Evolutionary conservation across 1,140 invertebrate genomes (phyloP).

Genomic region (Bombus confusus): DNA sequence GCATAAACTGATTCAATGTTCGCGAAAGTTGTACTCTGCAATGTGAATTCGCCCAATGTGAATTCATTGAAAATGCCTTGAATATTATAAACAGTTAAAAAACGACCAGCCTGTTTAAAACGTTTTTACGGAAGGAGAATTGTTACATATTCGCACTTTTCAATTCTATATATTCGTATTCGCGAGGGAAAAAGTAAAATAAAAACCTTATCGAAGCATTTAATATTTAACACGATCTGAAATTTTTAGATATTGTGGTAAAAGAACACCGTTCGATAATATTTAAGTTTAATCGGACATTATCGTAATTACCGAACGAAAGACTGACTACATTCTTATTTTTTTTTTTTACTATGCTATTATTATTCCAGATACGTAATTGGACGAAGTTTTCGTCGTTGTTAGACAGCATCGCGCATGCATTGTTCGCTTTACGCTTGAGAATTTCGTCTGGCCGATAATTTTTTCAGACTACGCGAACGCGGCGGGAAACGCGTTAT

Average conservation of each 20-base stretch:
- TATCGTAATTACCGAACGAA: background rate
- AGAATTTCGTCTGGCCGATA: background rate
- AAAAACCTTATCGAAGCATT: background rate
- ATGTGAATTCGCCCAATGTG: background rate
- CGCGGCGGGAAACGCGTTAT: background rate
- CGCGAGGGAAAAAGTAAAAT: background rate
- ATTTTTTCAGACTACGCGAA: background rate
- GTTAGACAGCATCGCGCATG: background rate
- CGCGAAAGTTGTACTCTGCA: background rate
- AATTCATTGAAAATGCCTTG: background rate
- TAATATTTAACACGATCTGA: too few relatives aligned
- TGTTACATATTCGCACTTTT: background rate
- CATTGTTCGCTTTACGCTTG: background rate
- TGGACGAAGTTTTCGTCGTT: background rate
- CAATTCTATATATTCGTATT: too few relatives aligned
- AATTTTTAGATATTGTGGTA: too few relatives aligned
- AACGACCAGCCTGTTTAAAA: background rate
- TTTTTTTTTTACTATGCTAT: too few relatives aligned
- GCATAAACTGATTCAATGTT: constrained; percentile 26
- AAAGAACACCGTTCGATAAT: too few relatives aligned
- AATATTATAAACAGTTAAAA: background rate
- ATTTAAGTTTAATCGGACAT: too few relatives aligned
- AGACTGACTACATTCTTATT: too few relatives aligned
- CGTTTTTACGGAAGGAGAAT: background rate
- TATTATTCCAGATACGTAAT: background rate